Percentiles rank a stretch among this genome's conserved stretches.
These are phyloP conservation scores for Dynastes grantii DNA, from an alignment of 2,888 invertebrate species.

Conservation along the genomic window DNA sequence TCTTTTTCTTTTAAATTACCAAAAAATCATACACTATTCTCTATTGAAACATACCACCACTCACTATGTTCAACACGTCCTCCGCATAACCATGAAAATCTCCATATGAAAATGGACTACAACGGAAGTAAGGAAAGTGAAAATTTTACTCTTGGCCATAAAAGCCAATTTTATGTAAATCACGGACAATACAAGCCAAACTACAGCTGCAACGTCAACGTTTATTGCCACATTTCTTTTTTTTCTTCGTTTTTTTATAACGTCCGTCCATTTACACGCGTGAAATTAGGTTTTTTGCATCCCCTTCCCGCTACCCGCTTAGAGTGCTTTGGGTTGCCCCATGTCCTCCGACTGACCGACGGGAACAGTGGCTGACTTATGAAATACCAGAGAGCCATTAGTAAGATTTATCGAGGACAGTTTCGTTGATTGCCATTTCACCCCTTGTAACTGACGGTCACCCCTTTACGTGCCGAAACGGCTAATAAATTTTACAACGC, in stretches of 20 bases:
- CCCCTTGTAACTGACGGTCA: slow-evolving; percentile 50
- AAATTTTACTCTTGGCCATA: slow-evolving; percentile 4
- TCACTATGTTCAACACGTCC: too few species aligned
- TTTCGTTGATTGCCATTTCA: slow-evolving; percentile 64
- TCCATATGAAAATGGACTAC: too few species aligned
- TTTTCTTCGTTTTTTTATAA: slow-evolving; percentile 3
- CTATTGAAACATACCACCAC: too few species aligned
- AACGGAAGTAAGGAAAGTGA: not conserved
- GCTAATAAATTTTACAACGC: slow-evolving; percentile 55
- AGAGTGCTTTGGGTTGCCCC: not conserved
- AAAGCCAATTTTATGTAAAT: slow-evolving; percentile 37
- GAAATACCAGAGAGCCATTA: slow-evolving; percentile 71
- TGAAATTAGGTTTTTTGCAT: slow-evolving; percentile 17
- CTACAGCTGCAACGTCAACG: slow-evolving; percentile 6
- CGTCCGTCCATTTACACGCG: slow-evolving; percentile 36
- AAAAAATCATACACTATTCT: too few species aligned
- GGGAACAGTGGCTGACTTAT: slow-evolving; percentile 64
- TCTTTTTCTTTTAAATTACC: too few species aligned
- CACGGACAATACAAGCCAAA: slow-evolving; percentile 17
- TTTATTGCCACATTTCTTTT: slow-evolving; percentile 25
- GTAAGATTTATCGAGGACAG: slow-evolving; percentile 68
- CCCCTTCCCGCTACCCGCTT: not conserved
- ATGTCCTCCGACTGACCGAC: slow-evolving; percentile 46
- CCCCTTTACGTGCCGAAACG: slow-evolving; percentile 57
- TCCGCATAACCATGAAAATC: too few species aligned